Evolutionary conservation across 30 jellyfish, hydroid and myxozoan species (phyloP).

Genomic region (Chrysaora quinquecirrha): DNA sequence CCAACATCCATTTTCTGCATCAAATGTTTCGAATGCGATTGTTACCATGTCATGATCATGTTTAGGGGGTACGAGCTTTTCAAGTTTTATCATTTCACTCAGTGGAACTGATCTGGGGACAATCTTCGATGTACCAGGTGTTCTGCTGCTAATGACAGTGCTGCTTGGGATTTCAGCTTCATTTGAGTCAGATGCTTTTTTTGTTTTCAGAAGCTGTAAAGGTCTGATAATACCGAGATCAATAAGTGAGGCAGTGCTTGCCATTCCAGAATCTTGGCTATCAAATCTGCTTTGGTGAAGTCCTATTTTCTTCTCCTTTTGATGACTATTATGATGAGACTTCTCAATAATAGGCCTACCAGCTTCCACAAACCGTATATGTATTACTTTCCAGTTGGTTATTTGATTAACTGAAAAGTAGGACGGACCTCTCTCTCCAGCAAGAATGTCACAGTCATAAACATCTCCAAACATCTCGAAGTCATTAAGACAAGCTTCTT

Average conservation of each 20-base stretch:
- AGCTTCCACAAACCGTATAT: neutral
- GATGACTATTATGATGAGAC: too few relatives aligned
- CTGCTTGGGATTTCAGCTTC: constrained; percentile 1
- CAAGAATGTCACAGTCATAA: neutral
- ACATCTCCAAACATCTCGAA: neutral
- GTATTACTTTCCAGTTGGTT: neutral
- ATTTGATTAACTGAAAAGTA: neutral
- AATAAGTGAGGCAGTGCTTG: neutral
- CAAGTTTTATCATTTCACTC: constrained; percentile 18
- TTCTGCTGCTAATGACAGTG: neutral
- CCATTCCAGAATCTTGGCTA: neutral
- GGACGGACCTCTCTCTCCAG: constrained; percentile 12
- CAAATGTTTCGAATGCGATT: constrained; percentile 9
- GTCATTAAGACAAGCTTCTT: constrained; percentile 6
- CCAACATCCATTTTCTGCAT: constrained; percentile 14
- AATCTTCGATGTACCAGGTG: neutral
- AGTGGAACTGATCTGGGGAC: neutral
- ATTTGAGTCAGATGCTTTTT: too few relatives aligned
- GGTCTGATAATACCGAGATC: neutral
- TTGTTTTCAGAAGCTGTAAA: neutral
- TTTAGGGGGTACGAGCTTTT: neutral
- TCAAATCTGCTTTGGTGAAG: neutral
- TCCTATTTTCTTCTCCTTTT: too few relatives aligned
- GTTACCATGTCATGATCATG: neutral
- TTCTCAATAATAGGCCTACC: neutral